phyloP scores from a whole-genome alignment of 2,797 vertebrate species.

The Myotis findleyi region DNA sequence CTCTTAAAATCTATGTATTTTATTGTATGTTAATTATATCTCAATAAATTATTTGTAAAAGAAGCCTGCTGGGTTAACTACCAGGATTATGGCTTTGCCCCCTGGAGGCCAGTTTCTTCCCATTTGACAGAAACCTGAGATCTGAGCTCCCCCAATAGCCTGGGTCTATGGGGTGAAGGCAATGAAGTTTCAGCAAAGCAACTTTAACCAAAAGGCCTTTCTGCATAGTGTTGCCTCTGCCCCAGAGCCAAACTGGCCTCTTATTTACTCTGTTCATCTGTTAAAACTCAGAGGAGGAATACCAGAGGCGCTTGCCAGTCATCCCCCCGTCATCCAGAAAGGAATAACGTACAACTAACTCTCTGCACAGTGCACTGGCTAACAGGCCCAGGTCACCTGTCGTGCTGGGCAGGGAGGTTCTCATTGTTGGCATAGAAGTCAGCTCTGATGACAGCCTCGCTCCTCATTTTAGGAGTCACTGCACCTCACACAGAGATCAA shows the following conservation, averaged over 20 bases:
- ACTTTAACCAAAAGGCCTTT: neutral
- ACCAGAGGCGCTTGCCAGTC: neutral
- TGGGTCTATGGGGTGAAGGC: neutral
- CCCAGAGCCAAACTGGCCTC: neutral
- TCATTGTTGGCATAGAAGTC: neutral
- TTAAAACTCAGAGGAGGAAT: constrained; percentile 1
- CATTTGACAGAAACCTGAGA: constrained; percentile 22
- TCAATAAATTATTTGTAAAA: neutral
- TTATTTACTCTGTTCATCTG: constrained; percentile 51
- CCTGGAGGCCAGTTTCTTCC: neutral
- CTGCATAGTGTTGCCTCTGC: neutral
- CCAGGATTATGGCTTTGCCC: neutral
- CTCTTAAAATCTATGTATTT: neutral
- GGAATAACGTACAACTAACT: neutral
- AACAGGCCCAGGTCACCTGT: neutral
- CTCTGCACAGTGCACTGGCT: neutral
- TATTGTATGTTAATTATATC: neutral
- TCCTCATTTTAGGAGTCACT: constrained; percentile 37
- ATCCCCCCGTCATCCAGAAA: neutral
- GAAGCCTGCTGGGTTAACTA: neutral
- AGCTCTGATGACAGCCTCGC: neutral
- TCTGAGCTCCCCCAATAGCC: neutral
- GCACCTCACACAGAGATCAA: neutral
- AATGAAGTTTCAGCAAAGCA: constrained; percentile 1
- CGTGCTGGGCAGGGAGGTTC: neutral